Percentiles rank a stretch among this genome's conserved stretches.
Conservation (phyloP, 2,888 invertebrate species). For the Machimus rusticus region DNA sequence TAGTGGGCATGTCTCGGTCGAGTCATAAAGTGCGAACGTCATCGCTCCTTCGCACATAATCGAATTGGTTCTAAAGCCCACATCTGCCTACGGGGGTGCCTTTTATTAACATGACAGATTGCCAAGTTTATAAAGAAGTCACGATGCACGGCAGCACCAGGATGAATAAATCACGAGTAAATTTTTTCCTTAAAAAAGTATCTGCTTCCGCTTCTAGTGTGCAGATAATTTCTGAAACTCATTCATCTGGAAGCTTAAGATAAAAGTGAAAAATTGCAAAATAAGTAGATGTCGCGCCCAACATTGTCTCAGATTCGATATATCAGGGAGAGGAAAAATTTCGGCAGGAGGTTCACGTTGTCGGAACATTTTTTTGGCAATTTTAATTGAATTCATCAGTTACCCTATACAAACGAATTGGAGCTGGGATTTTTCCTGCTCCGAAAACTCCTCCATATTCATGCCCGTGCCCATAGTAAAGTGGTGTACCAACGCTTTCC, state of each 20-base stretch:
- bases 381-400: not conserved
- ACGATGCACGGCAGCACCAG: not conserved
- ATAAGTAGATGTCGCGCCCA: constrained; percentile 24
- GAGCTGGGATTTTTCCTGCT: not conserved
- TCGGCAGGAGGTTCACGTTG: not conserved
- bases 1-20: not conserved
- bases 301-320: constrained; percentile 12
- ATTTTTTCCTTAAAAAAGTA: constrained; percentile 22
- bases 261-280: constrained; percentile 37
- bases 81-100: not conserved
- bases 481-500: not conserved
- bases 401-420: not conserved
- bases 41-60: not conserved
- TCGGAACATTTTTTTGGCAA: not conserved
- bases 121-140: constrained; percentile 34
- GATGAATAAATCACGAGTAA: constrained; percentile 31
- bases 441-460: not conserved
- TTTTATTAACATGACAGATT: constrained; percentile 32
- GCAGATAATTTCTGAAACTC: constrained; percentile 30
- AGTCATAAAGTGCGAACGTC: not conserved
- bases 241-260: constrained; percentile 32
- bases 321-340: not conserved
- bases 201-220: constrained; percentile 17
- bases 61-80: not conserved
- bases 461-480: not conserved